Percentiles rank a stretch among this genome's conserved stretches.
These are phyloP conservation scores for Myocastor coypus DNA, from an alignment of 2,113 vertebrate species.

Conservation along the genomic window DNA sequence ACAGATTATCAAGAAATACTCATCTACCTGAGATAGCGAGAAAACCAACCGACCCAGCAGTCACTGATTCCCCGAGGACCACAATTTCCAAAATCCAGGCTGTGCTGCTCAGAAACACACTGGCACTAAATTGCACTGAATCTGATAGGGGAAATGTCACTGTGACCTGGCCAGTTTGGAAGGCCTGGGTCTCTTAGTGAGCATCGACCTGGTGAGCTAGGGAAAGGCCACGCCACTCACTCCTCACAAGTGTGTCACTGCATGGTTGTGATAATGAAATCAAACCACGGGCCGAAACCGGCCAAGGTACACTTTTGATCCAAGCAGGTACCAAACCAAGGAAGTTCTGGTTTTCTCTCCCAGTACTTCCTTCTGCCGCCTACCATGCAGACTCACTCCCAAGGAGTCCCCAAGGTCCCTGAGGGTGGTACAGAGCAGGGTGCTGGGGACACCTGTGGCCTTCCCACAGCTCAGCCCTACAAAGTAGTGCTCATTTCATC, in stretches of 20 bases:
- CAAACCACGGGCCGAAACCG: neutral
- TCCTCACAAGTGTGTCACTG: neutral
- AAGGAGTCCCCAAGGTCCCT: neutral
- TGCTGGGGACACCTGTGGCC: neutral
- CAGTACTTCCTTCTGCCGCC: neutral
- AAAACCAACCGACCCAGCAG: neutral
- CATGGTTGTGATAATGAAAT: neutral
- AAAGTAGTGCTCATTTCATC: neutral
- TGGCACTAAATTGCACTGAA: neutral
- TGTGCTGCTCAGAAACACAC: constrained; percentile 46
- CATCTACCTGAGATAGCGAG: neutral
- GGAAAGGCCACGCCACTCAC: neutral
- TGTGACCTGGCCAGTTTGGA: neutral
- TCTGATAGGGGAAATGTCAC: neutral
- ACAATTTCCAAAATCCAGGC: constrained; percentile 12
- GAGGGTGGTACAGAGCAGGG: neutral
- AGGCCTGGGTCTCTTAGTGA: neutral
- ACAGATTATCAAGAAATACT: constrained; percentile 41
- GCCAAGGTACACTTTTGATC: neutral
- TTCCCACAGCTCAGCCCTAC: neutral
- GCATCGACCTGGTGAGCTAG: neutral
- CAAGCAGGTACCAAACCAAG: neutral
- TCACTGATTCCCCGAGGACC: neutral
- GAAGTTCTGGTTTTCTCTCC: neutral
- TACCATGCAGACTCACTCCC: neutral